Evolutionary conservation across 37 sponge, comb jelly and placozoan species (phyloP).

Genomic region (Corticium candelabrum): DNA sequence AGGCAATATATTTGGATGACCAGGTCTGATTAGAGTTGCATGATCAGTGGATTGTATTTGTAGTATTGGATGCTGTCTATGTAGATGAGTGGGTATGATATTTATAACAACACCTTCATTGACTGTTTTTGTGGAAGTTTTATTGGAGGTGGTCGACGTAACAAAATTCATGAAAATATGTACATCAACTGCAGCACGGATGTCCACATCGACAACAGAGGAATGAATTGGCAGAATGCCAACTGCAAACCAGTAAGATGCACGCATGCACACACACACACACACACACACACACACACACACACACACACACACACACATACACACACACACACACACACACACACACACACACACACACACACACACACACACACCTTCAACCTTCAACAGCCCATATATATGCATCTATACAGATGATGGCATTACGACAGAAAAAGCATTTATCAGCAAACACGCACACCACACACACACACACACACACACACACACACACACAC

Average conservation of each 20-base stretch:
- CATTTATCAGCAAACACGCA: no score
- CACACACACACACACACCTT: no score
- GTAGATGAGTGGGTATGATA: slow-evolving; percentile 38
- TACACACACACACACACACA: no score
- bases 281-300: neutral
- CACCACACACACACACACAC: no score
- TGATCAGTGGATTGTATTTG: neutral
- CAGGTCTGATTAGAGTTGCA: slow-evolving; percentile 6
- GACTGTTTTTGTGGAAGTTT: slow-evolving; percentile 32
- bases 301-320: no score
- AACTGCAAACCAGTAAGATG: slow-evolving; percentile 18
- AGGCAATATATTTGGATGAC: slow-evolving; percentile 46
- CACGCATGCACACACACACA: neutral
- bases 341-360: no score
- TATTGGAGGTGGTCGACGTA: slow-evolving; percentile 34
- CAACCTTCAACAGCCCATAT: no score
- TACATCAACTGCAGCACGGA: slow-evolving; percentile 28
- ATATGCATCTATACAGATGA: no score
- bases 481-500: no score
- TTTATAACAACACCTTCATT: slow-evolving; percentile 38
- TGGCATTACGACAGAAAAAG: no score
- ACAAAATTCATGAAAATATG: slow-evolving; percentile 16
- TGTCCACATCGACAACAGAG: slow-evolving; percentile 32
- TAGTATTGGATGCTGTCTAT: neutral
- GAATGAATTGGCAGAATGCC: slow-evolving; percentile 25